Evolutionary conservation across 2,113 vertebrate genomes (phyloP), one percentile per base, ranked within the genome.

Genomic region (Formicarius rufipectus): DNA sequence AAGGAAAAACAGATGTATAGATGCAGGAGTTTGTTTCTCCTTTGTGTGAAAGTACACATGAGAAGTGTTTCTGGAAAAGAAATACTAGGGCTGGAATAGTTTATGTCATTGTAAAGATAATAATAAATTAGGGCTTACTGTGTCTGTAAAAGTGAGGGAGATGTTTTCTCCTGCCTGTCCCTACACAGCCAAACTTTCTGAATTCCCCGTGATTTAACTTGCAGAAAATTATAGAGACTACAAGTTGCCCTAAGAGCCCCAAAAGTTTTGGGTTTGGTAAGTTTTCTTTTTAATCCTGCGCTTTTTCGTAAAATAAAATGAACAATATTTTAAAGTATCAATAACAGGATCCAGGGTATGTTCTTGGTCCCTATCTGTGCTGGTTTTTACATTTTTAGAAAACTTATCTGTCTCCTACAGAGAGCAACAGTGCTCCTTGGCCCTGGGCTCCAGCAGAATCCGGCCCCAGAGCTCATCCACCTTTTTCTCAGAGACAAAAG

Each of bases 1-100:
- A 95, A 96, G 92, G 95, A 96, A 97, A 97, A 97, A 91, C 73
- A 97, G 96, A 97, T 97, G 96, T 84, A 96, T 87, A 88, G 87
- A 95, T 68, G 78, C 91, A 95, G 90, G 92, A 98, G 95, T 95
- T 92, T 96, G 95, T 94, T 97, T 97, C 89, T 87, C 83, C 78
- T 96, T 86, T 93, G 79, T 93, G 94, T 90, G 96, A 97, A 90
- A 97, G 67, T 75, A 67, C n/a, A 77, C 62, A 87, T 63, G 92
- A 97, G 94, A 97, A 96, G 89, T 68, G 19, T 94, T 97, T 97
- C 97, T 97, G 82, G 64, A 95, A 94, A 97, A 96, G 86, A 97
- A 97, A 98, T 89, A 92, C 66, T 91, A 93, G 91, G 80, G 58
- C 81, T 93, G 73, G 83, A 95, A 97, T 94, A 97, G 92, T 96